A percentile compares a stretch with the other conserved stretches of the same genome.
phyloP scores from a whole-genome alignment of 2,888 invertebrate genomes.

The Drosophila mulleri region DNA sequence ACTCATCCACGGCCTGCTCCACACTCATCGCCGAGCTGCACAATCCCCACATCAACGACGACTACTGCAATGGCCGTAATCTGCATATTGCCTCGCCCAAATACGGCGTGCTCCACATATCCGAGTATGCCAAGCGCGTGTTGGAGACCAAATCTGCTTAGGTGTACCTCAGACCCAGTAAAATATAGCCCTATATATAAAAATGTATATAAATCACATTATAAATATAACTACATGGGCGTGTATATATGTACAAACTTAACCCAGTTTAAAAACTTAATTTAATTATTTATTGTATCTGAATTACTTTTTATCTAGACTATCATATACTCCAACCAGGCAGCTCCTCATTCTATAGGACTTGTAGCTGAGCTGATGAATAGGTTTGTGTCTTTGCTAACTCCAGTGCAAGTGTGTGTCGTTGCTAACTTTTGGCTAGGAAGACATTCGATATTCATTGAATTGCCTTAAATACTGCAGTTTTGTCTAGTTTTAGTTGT shows the following conservation, averaged over 20 bases:
- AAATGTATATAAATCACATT: too few relatives aligned
- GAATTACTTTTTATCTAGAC: too few relatives aligned
- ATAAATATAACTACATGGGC: too few relatives aligned
- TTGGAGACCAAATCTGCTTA: constrained; percentile 1
- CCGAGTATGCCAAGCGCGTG: constrained; percentile 70
- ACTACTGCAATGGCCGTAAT: constrained; percentile 86
- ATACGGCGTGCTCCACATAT: constrained; percentile 82
- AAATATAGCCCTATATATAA: background rate
- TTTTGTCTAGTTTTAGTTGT: background rate
- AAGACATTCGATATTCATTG: too few relatives aligned
- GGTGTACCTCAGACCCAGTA: too few relatives aligned
- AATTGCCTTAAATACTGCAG: background rate
- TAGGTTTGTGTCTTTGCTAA: background rate
- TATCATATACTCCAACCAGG: background rate
- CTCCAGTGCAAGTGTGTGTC: background rate
- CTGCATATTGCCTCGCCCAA: constrained; percentile 86
- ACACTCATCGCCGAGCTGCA: constrained; percentile 87
- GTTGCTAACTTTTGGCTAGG: background rate
- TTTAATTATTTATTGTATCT: too few relatives aligned
- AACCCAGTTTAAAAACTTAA: too few relatives aligned
- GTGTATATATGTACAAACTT: too few relatives aligned
- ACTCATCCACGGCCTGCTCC: constrained; percentile 87
- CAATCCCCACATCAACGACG: constrained; percentile 86
- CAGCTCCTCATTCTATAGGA: background rate
- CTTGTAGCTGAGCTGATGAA: background rate